Evolutionary conservation across 2,113 vertebrate species (phyloP).

Genomic region (Chloebia gouldiae): DNA sequence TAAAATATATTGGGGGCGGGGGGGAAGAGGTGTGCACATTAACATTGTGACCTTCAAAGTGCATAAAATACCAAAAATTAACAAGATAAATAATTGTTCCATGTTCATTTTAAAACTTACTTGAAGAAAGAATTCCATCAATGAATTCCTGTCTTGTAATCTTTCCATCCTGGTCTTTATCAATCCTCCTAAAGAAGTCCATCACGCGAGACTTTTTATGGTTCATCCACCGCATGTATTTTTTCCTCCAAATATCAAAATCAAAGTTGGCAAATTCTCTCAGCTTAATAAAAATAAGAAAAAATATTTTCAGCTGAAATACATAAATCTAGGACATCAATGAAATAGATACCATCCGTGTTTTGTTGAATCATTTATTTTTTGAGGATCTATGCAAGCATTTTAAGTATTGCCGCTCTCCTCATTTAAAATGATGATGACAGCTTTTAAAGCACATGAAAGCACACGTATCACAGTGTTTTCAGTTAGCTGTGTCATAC

Average conservation of each 20-base stretch:
- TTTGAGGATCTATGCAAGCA: background rate
- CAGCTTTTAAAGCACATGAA: background rate
- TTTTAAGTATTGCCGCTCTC: background rate
- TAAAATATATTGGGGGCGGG: background rate
- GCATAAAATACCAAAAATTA: background rate
- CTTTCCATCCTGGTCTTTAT: conserved; percentile 98
- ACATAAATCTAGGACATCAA: background rate
- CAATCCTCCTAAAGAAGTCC: conserved; percentile 98
- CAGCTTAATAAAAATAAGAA: conserved; percentile 73
- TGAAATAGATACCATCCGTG: background rate
- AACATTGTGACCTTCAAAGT: background rate
- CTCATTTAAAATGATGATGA: background rate
- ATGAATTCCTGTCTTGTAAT: conserved; percentile 98
- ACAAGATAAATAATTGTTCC: background rate
- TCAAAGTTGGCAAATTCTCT: conserved; percentile 98
- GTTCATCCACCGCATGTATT: conserved; percentile 99
- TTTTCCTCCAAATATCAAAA: conserved; percentile 98
- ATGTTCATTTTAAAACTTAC: conserved; percentile 78
- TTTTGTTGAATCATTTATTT: background rate
- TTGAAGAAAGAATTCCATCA: conserved; percentile 97
- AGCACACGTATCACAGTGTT: background rate
- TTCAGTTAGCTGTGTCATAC: background rate
- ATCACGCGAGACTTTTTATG: conserved; percentile 98
- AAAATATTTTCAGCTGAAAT: background rate
- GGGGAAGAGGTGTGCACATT: background rate